phyloP scores from a whole-genome alignment of 2,888 invertebrate genomes.

The Aricia artaxerxes region DNA sequence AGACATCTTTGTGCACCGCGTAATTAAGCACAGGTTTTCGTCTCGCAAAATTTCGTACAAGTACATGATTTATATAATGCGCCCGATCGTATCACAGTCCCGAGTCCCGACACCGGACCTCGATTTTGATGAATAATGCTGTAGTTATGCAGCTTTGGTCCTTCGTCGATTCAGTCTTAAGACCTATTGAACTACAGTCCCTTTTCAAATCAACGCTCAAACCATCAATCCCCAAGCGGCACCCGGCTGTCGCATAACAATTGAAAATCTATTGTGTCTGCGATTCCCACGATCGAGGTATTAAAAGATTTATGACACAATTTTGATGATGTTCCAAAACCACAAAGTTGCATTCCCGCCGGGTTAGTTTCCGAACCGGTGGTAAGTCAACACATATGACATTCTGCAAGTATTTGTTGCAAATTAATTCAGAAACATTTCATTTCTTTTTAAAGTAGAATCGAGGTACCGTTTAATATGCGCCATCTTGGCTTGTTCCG shows the following conservation, averaged over 20 bases:
- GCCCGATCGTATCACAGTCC: slow-evolving; percentile 38
- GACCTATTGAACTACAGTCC: neutral
- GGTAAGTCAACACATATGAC: too few relatives aligned
- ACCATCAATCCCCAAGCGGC: too few relatives aligned
- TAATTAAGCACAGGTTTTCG: slow-evolving; percentile 65
- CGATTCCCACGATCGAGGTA: too few relatives aligned
- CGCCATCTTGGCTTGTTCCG: neutral
- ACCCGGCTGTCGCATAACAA: too few relatives aligned
- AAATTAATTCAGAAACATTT: too few relatives aligned
- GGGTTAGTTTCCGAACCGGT: too few relatives aligned
- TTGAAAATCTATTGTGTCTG: too few relatives aligned
- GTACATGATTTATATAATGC: slow-evolving; percentile 62
- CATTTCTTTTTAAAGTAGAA: neutral
- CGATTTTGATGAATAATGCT: neutral
- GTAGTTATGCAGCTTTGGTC: neutral
- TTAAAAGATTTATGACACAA: too few relatives aligned
- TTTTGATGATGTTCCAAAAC: too few relatives aligned
- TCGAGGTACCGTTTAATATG: neutral
- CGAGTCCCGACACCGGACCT: neutral
- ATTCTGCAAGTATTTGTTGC: too few relatives aligned
- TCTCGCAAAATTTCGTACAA: slow-evolving; percentile 64
- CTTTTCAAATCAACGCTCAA: too few relatives aligned
- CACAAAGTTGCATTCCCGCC: too few relatives aligned
- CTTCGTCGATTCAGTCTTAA: neutral
- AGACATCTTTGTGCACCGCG: slow-evolving; percentile 43